Evolutionary conservation across 2,888 invertebrate species (phyloP).

Genomic region (Dynastes tityus): DNA sequence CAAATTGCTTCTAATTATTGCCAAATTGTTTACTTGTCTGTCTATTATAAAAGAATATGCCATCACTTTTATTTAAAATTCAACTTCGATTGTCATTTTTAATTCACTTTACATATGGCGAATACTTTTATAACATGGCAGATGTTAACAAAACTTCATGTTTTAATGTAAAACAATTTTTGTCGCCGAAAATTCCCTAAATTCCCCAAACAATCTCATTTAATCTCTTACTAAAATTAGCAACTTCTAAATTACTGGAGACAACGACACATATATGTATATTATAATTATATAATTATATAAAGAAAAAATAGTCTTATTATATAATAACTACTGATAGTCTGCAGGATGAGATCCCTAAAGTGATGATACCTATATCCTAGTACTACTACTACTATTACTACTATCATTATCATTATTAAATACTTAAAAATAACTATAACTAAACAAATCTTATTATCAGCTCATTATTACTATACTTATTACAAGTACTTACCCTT

Average conservation of each 20-base stretch:
- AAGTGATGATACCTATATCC: constrained; percentile 49
- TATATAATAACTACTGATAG: constrained; percentile 30
- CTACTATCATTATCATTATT: constrained; percentile 46
- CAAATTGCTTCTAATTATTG: constrained; percentile 10
- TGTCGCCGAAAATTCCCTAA: constrained; percentile 39
- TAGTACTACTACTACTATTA: constrained; percentile 40
- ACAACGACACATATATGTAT: constrained; percentile 70
- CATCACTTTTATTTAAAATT: not conserved
- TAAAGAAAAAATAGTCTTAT: constrained; percentile 45
- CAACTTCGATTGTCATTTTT: not conserved
- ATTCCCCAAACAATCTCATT: constrained; percentile 4
- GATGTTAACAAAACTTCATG: not conserved
- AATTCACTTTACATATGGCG: no score
- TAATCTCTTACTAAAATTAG: constrained; percentile 15
- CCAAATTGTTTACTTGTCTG: not conserved
- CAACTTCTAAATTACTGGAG: constrained; percentile 64
- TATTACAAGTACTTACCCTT: not conserved
- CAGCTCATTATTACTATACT: constrained; percentile 17
- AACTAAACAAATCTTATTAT: constrained; percentile 45
- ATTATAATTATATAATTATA: constrained; percentile 54
- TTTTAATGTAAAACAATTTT: constrained; percentile 23
- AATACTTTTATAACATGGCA: constrained; percentile 13
- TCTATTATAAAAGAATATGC: constrained; percentile 4
- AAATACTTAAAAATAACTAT: constrained; percentile 15
- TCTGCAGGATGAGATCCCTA: constrained; percentile 40